Evolutionary conservation across 2,113 vertebrate species (phyloP).

Genomic region (Channa maculata): DNA sequence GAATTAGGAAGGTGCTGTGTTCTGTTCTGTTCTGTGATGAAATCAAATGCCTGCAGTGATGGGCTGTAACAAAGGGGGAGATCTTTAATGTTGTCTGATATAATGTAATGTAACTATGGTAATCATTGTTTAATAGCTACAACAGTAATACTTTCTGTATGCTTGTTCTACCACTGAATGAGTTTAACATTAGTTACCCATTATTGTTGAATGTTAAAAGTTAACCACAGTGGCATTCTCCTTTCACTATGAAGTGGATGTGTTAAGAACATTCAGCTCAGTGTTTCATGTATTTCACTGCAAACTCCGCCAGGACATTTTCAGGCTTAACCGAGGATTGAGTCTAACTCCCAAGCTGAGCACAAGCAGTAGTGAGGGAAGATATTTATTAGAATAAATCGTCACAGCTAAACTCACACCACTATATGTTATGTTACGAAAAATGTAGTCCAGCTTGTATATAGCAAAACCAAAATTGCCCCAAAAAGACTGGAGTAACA

Average conservation of each 20-base stretch:
- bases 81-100: constrained; percentile 23
- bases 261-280: constrained; percentile 16
- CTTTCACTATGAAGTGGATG: background rate
- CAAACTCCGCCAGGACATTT: too few species aligned
- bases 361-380: background rate
- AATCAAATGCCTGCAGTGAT: too few species aligned
- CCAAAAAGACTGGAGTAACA: too few species aligned
- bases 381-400: background rate
- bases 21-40: background rate
- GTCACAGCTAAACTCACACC: background rate
- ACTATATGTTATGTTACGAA: background rate
- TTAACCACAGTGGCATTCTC: background rate
- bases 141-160: too few species aligned
- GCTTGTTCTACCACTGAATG: too few species aligned
- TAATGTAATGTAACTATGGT: background rate
- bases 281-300: too few species aligned
- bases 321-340: background rate
- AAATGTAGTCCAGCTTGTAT: background rate
- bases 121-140: too few species aligned
- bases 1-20: background rate
- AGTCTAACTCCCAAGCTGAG: constrained; percentile 11
- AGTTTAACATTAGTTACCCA: too few species aligned
- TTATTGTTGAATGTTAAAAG: background rate
- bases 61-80: background rate
- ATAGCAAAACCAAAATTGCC: too few species aligned